These are phyloP conservation scores for Oryzias celebensis DNA, from an alignment of 2,113 vertebrate species.

Conservation along the genomic window DNA sequence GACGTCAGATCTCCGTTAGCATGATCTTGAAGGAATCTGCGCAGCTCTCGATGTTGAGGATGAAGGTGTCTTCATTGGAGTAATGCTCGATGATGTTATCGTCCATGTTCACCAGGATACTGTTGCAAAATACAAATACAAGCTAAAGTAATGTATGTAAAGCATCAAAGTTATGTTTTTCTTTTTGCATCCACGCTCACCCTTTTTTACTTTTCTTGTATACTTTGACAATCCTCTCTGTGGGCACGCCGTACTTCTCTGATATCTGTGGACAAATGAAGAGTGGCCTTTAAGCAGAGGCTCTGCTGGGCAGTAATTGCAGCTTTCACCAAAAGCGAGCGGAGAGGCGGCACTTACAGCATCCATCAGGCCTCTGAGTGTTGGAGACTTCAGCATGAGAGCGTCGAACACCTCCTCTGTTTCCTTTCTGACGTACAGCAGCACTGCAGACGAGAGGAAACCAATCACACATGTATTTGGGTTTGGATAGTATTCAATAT, in stretches of 20 bases:
- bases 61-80: slow-evolving; percentile 96
- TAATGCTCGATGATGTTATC: slow-evolving; percentile 98
- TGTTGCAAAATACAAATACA: slow-evolving; percentile 42
- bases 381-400: slow-evolving; percentile 94
- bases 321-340: neutral
- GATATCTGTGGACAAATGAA: slow-evolving; percentile 82
- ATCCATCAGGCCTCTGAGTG: slow-evolving; percentile 91
- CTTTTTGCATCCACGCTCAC: slow-evolving; percentile 73
- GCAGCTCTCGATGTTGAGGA: slow-evolving; percentile 89
- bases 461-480: neutral
- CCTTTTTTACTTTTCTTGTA: slow-evolving; percentile 99
- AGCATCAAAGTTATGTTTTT: neutral
- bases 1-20: slow-evolving; percentile 84
- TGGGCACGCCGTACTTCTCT: slow-evolving; percentile 89
- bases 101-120: slow-evolving; percentile 98
- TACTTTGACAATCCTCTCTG: slow-evolving; percentile 92
- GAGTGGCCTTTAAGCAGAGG: neutral
- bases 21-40: slow-evolving; percentile 92
- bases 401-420: slow-evolving; percentile 95
- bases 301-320: neutral
- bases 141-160: neutral
- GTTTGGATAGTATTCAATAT: neutral
- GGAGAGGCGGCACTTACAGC: slow-evolving; percentile 83
- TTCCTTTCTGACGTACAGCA: slow-evolving; percentile 95
- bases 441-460: slow-evolving; percentile 78